Base-by-base conservation (phyloP, 2,113 vertebrate species). In the Numida meleagris region DNA sequence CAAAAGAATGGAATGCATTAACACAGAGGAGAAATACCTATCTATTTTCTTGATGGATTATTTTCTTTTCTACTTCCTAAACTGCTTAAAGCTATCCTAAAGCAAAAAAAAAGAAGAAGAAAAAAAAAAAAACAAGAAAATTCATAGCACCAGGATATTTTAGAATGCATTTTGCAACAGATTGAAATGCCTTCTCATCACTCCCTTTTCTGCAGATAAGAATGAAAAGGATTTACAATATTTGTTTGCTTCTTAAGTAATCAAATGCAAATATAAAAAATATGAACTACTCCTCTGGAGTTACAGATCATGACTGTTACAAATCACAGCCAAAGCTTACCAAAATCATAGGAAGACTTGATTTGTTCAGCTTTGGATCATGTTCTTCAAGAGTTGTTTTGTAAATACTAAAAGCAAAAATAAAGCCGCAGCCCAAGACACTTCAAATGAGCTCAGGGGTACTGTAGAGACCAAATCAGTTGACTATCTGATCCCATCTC, bases 11-110 rank as follows among this genome's bases (percentile, higher is more conserved):
- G 5, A 53, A 77, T 73, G 67, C 18, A 10, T 7, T 85, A 82
- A 17, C 19, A 48, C 0, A 0, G 4, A 4, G 7, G 11, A 36
- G 4, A 78, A n/a, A 74, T 12, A 29, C 14, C 17, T 11, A 31
- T 5, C 12, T 11, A 27, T 33, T 55, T 10, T 34, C 62, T 55
- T 62, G 24, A 42, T 63, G 13, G 7, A 29, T 67, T 10, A 34
- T 57, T 46, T 77, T 77, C 27, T 50, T 50, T 81, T 76, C 53
- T 80, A 48, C 57, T 66, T 66, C 14, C 16, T 23, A 65, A 53
- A 43, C 50, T 66, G 61, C 12, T 14, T 19, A 59, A 66, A 38
- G 13, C 10, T 59, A 43, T 16, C 5, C 74, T 83, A 16, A 53
- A 67, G 24, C 46, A 70, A 70, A 80, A 13, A 67, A n/a, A 7